phyloP scores from a whole-genome alignment of 2,888 invertebrate genomes.

The Eupeodes luniger region DNA sequence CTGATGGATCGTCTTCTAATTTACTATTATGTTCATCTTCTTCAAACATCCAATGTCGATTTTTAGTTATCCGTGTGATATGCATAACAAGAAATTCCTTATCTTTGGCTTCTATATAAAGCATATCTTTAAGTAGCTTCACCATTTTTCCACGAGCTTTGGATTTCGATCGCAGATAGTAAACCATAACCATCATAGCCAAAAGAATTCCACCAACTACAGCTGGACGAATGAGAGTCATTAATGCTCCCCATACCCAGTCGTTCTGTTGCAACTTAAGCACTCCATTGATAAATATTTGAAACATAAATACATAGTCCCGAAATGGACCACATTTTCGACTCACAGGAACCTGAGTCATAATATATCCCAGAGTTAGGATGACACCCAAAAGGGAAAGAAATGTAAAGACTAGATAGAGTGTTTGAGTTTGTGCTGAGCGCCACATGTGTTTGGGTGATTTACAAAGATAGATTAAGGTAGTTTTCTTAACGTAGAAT shows the following conservation, averaged over 20 bases:
- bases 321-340: slow-evolving; percentile 88
- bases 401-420: slow-evolving; percentile 89
- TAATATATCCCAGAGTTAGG: slow-evolving; percentile 87
- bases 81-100: slow-evolving; percentile 88
- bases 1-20: slow-evolving; percentile 22
- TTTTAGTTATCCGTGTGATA: slow-evolving; percentile 87
- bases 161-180: slow-evolving; percentile 87
- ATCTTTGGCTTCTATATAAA: slow-evolving; percentile 88
- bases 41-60: slow-evolving; percentile 82
- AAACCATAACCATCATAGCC: slow-evolving; percentile 86
- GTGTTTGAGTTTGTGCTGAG: slow-evolving; percentile 89
- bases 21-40: slow-evolving; percentile 64
- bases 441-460: slow-evolving; percentile 88
- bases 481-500: slow-evolving; percentile 86
- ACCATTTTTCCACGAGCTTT: slow-evolving; percentile 87
- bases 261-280: slow-evolving; percentile 85
- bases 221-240: slow-evolving; percentile 86
- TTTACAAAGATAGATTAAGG: slow-evolving; percentile 86
- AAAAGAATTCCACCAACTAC: slow-evolving; percentile 87
- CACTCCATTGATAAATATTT: slow-evolving; percentile 86
- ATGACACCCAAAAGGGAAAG: slow-evolving; percentile 87
- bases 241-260: slow-evolving; percentile 84
- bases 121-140: slow-evolving; percentile 87
- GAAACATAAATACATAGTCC: slow-evolving; percentile 85
- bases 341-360: slow-evolving; percentile 86